Base-by-base conservation (phyloP, 2,888 invertebrate species). In the Candidula unifasciata region DNA sequence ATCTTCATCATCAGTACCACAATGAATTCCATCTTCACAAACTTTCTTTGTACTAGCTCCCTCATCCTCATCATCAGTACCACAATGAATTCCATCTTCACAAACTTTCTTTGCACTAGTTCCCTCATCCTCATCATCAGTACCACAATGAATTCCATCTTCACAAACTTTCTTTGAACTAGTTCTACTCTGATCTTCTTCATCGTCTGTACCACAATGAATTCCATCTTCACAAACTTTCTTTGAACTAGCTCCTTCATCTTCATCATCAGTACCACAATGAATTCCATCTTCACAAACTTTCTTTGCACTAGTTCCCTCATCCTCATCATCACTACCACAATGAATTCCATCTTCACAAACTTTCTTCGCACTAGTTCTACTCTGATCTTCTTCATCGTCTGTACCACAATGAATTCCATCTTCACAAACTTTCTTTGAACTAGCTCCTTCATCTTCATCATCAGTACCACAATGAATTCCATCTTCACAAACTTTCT, bases 141-240 rank as follows among this genome's bases (percentile, higher is more conserved):
- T 88, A 0, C 89, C 89, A 87, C 89, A 89, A 60, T 88, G 87
- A 68, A 86, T 85, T 54, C 89, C 88, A 88, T 89, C 89, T n/a
- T 81, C 83, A 86, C 88, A 83, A 33, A 80, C 80, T 57, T 71
- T 71, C 71, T 79, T 79, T 66, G 82, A 66, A 37, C 71, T 80
- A 52, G 85, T 82, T 79, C 82, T 83, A n/a, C n/a, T n/a, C 74
- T 83, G 84, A 76, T 85, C 86, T 80, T 86, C 85, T 57, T 60
- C 54, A 88, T 89, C 0, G 87, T 88, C 37, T 77, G 69, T 18
- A n/a, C 30, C 71, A 88, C 88, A 87, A 52, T 88, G 88, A 66
- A 86, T 85, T 44, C 88, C 89, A 86, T 89, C 89, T 35, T 80
- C 82, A 84, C 89, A 86, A 6, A 83, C 82, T 76, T 81, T 85